phyloP scores from a whole-genome alignment of 1,140 invertebrate species.

The Hermetia illucens region DNA sequence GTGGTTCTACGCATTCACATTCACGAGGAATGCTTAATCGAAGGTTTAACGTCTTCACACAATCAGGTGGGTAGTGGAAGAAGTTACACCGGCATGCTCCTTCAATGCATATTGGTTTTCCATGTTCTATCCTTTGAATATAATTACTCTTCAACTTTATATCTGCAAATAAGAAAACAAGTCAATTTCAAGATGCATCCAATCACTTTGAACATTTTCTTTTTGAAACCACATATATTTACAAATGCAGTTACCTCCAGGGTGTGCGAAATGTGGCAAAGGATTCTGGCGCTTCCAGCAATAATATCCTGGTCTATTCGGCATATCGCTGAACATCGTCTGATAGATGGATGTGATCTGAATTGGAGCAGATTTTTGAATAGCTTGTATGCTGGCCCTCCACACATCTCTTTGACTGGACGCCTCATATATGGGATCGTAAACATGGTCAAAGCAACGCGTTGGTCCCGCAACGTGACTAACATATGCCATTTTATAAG shows the following conservation, averaged over 20 bases:
- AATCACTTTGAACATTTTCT: not conserved
- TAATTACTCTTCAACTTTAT: not conserved
- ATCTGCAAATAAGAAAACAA: not conserved
- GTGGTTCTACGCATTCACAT: no score
- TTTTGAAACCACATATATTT: no score
- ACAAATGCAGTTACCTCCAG: no score
- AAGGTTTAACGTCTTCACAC: not conserved
- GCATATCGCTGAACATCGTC: conserved; percentile 31
- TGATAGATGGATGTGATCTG: conserved; percentile 2
- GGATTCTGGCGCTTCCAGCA: conserved; percentile 4
- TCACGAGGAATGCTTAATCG: no score
- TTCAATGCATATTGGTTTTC: not conserved
- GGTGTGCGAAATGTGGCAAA: not conserved
- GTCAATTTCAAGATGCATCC: not conserved
- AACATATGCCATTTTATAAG: no score
- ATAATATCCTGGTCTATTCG: not conserved
- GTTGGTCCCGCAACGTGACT: conserved; percentile 1
- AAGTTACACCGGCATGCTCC: not conserved
- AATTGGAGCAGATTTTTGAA: conserved; percentile 3
- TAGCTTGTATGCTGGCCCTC: not conserved
- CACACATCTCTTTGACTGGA: conserved; percentile 3
- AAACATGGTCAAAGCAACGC: conserved; percentile 6
- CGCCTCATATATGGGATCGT: conserved; percentile 5
- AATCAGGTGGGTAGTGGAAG: not conserved
- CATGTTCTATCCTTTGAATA: not conserved